Evolutionary conservation across 2,888 invertebrate species (phyloP).

Genomic region (Ochropleura plecta): DNA sequence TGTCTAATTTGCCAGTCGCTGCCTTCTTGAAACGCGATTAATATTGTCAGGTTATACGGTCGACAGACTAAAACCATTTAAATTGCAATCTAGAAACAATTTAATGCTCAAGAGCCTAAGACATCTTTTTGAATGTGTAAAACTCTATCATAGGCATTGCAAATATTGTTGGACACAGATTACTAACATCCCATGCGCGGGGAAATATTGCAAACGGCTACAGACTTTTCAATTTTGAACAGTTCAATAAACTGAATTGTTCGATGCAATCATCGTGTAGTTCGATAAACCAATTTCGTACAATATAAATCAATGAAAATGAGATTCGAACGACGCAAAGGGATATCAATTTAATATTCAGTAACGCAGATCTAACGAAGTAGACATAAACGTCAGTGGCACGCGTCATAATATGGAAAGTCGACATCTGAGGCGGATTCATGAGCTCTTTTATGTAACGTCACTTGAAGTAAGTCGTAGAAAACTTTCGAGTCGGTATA

Average conservation of each 20-base stretch:
- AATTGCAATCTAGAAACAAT: slow-evolving; percentile 51
- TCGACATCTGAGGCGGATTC: slow-evolving; percentile 74
- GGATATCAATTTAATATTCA: slow-evolving; percentile 76
- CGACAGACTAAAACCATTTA: slow-evolving; percentile 49
- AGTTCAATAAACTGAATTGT: slow-evolving; percentile 78
- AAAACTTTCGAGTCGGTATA: slow-evolving; percentile 79
- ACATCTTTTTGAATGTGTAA: slow-evolving; percentile 1
- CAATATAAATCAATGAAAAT: slow-evolving; percentile 79
- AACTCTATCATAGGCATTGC: background rate
- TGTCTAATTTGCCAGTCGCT: slow-evolving; percentile 72
- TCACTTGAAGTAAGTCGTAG: slow-evolving; percentile 78
- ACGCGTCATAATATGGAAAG: slow-evolving; percentile 71
- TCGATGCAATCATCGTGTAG: slow-evolving; percentile 78
- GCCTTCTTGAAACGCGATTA: slow-evolving; percentile 71
- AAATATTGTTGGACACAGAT: slow-evolving; percentile 13
- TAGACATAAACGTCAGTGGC: slow-evolving; percentile 70
- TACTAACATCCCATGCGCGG: slow-evolving; percentile 41
- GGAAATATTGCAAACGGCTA: slow-evolving; percentile 62
- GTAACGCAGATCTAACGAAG: slow-evolving; percentile 67
- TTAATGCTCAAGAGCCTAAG: slow-evolving; percentile 13
- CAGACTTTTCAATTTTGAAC: slow-evolving; percentile 74
- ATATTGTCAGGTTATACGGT: slow-evolving; percentile 64
- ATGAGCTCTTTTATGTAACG: slow-evolving; percentile 79
- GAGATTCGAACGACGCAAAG: slow-evolving; percentile 70
- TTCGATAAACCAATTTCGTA: slow-evolving; percentile 80